These are phyloP conservation scores for Syrmaticus mikado DNA, from an alignment of 2,113 vertebrate species.

Conservation along the genomic window DNA sequence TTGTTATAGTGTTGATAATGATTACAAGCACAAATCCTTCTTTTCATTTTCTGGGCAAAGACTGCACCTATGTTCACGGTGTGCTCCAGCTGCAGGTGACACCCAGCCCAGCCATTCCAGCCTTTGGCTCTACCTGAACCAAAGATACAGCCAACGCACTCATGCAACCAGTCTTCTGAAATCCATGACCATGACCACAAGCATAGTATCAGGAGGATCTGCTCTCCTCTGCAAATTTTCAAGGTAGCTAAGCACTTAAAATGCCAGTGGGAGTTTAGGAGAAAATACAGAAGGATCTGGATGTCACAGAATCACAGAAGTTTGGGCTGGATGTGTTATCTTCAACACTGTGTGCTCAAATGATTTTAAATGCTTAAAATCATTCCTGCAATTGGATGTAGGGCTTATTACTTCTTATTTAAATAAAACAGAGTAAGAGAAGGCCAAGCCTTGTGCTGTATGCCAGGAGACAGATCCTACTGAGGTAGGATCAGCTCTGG, in stretches of 20 bases:
- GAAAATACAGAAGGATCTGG: background rate
- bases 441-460: background rate
- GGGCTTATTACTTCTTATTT: background rate
- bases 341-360: rapidly evolving
- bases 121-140: background rate
- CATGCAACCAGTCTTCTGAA: background rate
- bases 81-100: rapidly evolving
- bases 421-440: background rate
- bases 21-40: background rate
- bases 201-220: background rate
- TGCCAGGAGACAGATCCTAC: background rate
- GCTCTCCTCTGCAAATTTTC: background rate
- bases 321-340: background rate
- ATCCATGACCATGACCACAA: background rate
- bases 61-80: too few species aligned
- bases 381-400: background rate
- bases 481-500: background rate
- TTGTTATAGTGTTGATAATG: background rate
- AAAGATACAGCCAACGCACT: background rate
- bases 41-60: background rate
- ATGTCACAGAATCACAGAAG: background rate
- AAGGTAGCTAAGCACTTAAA: background rate
- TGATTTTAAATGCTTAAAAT: background rate
- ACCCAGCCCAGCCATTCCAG: background rate
- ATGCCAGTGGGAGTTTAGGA: background rate